Evolutionary conservation across 2,888 invertebrate species (phyloP), one percentile per base, ranked within the genome.

Genomic region (Hirtodrosophila confusa): DNA sequence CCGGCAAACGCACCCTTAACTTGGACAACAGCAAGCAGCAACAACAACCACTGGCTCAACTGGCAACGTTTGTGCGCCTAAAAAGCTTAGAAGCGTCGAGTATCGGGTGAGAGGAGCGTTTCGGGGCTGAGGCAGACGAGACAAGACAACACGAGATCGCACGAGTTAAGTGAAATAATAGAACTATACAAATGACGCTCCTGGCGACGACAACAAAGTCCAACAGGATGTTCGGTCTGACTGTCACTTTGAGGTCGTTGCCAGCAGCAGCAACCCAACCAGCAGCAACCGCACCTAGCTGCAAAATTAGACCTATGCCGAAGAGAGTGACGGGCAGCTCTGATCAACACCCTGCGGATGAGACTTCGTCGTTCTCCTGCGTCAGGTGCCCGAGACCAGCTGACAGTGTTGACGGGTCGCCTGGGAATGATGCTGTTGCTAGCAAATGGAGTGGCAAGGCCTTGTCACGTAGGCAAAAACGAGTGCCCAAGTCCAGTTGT

Each of bases 1-100:
- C 55, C 57, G 50, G 40, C 33, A 53, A 48, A 43, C 23, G 37
- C 39, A 50, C 23, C 35, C 23, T 36, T 55, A 50, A 62, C 53
- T 71, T 35, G 17, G 50, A 45, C 53, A 45, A 41, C 9, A 44
- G 24, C 44, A 40, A 66, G 43, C 35, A 43, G 50, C 17, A 49
- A 35, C 11, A 40, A 17, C 27, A 48, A 36, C 39, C 36, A 69
- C 10, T 48, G 39, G 44, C 40, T 53, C 41, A 45, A 39, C 31
- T n/a, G 53, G 31, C 39, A 50, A 43, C 24, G 40, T 9, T 49
- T 41, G 11, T 44, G 23, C 33, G 24, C 17, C 31, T 3, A 6
- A 31, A 31, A 31, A n/a, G 2, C 24, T 36, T 33, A 10, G 11
- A 39, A 7, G 29, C 31, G 17, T 23, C 12, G 7, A 35, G 5